Conservation (phyloP, 2,888 invertebrate species). For the Neoscelio sp. region DNA sequence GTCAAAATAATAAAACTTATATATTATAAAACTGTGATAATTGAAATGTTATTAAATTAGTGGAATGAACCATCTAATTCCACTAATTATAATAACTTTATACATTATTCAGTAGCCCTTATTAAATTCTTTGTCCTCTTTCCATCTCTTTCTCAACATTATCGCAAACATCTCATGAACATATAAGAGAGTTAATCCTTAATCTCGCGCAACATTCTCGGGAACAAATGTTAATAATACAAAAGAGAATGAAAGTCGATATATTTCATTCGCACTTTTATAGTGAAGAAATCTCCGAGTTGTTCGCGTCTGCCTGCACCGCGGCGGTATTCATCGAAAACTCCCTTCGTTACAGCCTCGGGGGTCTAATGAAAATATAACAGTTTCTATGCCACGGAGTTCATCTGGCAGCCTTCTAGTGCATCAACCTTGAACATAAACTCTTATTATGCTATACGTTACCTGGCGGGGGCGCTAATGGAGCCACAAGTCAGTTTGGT, state of each 20-base stretch:
- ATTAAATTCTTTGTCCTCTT: constrained; percentile 12
- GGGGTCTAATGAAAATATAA: constrained; percentile 82
- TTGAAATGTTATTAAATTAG: no score
- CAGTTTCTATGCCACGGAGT: constrained; percentile 81
- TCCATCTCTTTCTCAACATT: background rate
- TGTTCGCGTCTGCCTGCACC: constrained; percentile 60
- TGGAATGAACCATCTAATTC: no score
- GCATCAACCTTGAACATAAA: constrained; percentile 83
- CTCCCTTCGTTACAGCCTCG: constrained; percentile 70
- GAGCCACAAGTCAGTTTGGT: constrained; percentile 82
- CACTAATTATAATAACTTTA: background rate
- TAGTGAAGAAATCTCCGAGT: constrained; percentile 54
- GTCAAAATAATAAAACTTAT: no score
- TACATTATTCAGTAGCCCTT: constrained; percentile 1
- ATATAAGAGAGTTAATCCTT: constrained; percentile 32
- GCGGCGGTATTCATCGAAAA: constrained; percentile 71
- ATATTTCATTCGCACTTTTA: constrained; percentile 62
- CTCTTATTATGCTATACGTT: constrained; percentile 83
- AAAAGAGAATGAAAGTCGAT: constrained; percentile 51
- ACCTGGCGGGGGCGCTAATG: constrained; percentile 81
- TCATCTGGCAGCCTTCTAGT: constrained; percentile 82
- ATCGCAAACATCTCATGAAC: constrained; percentile 9
- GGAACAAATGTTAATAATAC: constrained; percentile 60
- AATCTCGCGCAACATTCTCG: constrained; percentile 3
- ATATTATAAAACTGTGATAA: no score